These are phyloP conservation scores for Limenitis camilla DNA, from an alignment of 2,888 invertebrate genomes.

Conservation along the genomic window DNA sequence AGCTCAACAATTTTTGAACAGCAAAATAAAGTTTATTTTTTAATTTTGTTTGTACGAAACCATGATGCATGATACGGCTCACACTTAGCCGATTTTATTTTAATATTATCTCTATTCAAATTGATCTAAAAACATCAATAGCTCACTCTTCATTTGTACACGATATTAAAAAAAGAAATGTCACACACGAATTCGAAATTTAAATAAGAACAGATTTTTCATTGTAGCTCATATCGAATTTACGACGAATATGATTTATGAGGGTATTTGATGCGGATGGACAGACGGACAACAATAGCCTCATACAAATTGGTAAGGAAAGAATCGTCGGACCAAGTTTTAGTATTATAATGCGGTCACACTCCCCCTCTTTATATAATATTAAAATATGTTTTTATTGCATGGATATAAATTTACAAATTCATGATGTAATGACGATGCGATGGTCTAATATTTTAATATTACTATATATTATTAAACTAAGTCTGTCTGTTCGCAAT, in stretches of 20 bases:
- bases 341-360: conserved; percentile 67
- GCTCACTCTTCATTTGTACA: conserved; percentile 12
- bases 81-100: too few species aligned
- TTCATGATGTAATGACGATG: conserved; percentile 22
- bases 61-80: too few species aligned
- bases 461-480: too few species aligned
- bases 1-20: too few species aligned
- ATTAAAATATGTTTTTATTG: conserved; percentile 52
- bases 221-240: conserved; percentile 69
- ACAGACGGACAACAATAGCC: conserved; percentile 64
- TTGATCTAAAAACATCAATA: conserved; percentile 6
- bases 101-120: not conserved
- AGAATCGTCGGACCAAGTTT: conserved; percentile 52
- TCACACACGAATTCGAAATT: conserved; percentile 43
- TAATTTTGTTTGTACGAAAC: too few species aligned
- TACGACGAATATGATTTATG: conserved; percentile 72
- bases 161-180: conserved; percentile 30
- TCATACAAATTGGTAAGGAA: conserved; percentile 50
- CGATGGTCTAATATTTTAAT: too few species aligned
- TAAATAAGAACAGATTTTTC: conserved; percentile 66
- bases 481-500: too few species aligned
- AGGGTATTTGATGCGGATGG: conserved; percentile 67
- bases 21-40: too few species aligned
- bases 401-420: conserved; percentile 43
- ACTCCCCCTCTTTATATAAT: conserved; percentile 37